phyloP scores from a whole-genome alignment of 2,797 vertebrate species.

The Trachurus trachurus region DNA sequence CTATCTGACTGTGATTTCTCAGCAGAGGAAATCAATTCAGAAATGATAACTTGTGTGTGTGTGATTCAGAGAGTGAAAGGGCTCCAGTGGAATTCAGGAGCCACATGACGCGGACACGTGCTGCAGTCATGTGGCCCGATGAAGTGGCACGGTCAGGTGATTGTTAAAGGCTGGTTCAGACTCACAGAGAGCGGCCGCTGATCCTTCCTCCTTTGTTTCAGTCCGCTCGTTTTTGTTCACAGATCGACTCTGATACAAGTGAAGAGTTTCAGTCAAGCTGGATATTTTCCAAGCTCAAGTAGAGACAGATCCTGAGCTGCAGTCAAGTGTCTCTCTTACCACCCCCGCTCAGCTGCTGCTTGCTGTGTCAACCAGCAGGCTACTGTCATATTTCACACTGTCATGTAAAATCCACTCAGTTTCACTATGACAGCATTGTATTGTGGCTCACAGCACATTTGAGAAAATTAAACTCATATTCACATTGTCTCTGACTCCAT shows the following conservation, averaged over 20 bases:
- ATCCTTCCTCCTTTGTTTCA: background rate
- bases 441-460: no score
- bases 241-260: background rate
- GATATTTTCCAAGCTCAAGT: background rate
- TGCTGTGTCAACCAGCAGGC: conserved; percentile 27
- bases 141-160: conserved; percentile 66
- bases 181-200: background rate
- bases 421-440: no score
- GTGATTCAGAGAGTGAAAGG: conserved; percentile 12
- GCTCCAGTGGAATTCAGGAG: conserved; percentile 29
- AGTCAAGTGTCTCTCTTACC: background rate
- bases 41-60: conserved; percentile 63
- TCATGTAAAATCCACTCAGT: conserved; percentile 32
- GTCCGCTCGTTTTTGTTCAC: background rate
- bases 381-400: conserved; percentile 63
- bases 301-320: background rate
- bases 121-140: conserved; percentile 60
- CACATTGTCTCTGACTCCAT: no score
- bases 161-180: conserved; percentile 23
- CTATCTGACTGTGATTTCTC: no score
- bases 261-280: background rate
- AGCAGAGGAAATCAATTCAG: background rate
- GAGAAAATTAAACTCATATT: no score
- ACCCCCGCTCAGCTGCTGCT: background rate
- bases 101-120: conserved; percentile 64